Evolutionary conservation across 2,113 vertebrate species (phyloP), one percentile per base, ranked within the genome.

Genomic region (Ardeotis arabs): DNA sequence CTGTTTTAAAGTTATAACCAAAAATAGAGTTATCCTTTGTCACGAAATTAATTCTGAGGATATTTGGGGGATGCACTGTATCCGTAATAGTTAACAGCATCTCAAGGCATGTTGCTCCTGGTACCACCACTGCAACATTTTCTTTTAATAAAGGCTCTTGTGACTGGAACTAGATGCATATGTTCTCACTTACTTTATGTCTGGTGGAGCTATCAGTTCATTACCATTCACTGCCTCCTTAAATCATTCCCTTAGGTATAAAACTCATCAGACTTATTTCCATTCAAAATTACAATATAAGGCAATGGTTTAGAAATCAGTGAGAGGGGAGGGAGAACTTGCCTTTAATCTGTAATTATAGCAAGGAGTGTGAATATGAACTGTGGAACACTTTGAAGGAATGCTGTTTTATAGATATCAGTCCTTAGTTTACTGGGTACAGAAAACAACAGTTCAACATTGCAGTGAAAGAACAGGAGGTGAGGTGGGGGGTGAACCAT

Each of bases 111-210:
- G 20, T 58, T 82, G 68, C 49, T 84, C 3, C 64, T 74, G 45
- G n/a, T 60, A 86, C 90, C 58, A 72, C 23, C 31, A 31, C 18
- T n/a, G n/a, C 18, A 85, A 84, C 31, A 60, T 90, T 95, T 87
- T 64, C 55, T 29, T 92, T 90, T 81, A 92, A 88, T 49, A 67
- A 95, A 83, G 75, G 17, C 33, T 94, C 33, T 53, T 67, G 39
- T 80, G 91, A 79, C 50, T 84, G 50, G 20, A 88, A 90, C 27
- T 70, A 89, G 81, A 84, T 85, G 44, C 84, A 81, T 91, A 80
- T 93, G 94, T 94, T 97, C 94, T 94, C 87, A 87, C 58, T 96
- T 81, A 90, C 44, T 92, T 81, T 66, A 69, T 60, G 33, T 68
- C 49, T 92, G 44, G 49, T 75, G 17, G 60, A 96, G 33, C 83